phyloP scores from a whole-genome alignment of 2,797 vertebrate species.

The Morus bassanus region DNA sequence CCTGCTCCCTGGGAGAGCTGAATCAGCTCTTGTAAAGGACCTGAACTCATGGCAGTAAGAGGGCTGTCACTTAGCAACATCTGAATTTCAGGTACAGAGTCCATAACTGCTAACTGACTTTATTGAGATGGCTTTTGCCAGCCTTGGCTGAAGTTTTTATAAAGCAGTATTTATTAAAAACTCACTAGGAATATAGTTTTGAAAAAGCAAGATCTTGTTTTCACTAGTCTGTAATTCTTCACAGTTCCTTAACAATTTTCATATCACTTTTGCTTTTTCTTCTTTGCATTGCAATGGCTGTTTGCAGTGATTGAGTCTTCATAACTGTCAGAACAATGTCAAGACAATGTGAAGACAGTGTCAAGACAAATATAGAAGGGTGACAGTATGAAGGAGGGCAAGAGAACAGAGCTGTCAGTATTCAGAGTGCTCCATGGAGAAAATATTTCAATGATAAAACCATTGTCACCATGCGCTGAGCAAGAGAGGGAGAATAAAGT shows the following conservation, averaged over 20 bases:
- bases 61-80: not conserved
- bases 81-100: not conserved
- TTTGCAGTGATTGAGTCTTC: constrained; percentile 48
- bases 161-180: not conserved
- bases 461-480: not conserved
- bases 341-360: constrained; percentile 27
- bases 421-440: not conserved
- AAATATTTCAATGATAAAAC: constrained; percentile 13
- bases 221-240: not conserved
- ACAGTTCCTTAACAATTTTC: constrained; percentile 8
- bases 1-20: not conserved
- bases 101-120: not conserved
- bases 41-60: not conserved
- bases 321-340: constrained; percentile 38
- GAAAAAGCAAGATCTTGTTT: not conserved
- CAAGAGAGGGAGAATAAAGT: not conserved
- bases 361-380: constrained; percentile 37
- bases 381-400: not conserved
- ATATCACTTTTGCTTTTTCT: not conserved
- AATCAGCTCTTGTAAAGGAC: not conserved
- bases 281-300: not conserved
- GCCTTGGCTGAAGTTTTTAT: not conserved
- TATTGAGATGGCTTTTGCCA: not conserved
- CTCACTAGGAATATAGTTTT: not conserved
- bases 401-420: constrained; percentile 47